Evolutionary conservation across 2,888 invertebrate genomes (phyloP), one percentile per base, ranked within the genome.

Genomic region (Cerastis leucographa): DNA sequence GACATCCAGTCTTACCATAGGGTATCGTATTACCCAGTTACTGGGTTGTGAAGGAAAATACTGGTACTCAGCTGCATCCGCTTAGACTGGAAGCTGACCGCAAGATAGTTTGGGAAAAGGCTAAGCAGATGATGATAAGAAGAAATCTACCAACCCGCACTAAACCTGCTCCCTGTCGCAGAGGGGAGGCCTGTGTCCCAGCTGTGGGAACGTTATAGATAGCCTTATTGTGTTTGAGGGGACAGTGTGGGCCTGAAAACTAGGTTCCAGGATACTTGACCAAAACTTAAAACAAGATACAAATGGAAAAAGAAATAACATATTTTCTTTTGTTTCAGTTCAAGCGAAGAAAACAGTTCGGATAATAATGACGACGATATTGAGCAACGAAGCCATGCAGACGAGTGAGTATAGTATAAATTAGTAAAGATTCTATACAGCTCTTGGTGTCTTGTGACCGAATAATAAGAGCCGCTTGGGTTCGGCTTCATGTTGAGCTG

Each of bases 251-350:
- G 54, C 51, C 51, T n/a, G n/a, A 54, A 11, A n/a, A 54, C 54
- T n/a, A n/a, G n/a, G 54, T n/a, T 4, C n/a, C 12, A n/a, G 54
- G 54, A n/a, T 54, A 22, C 51, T 54, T n/a, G 35, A 35, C 3
- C 35, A 35, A 35, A 54, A 11, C 1, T 11, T 4, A 54, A 5
- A 54, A 54, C 7, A 14, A 25, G 2, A n/a, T n/a, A n/a, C n/a
- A n/a, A n/a, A n/a, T n/a, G n/a, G n/a, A n/a, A n/a, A n/a, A 11
- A 29, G 29, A 17, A 29, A 59, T 29, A 17, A 29, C 29, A 59
- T 59, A 29, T 14, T 44, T 11, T 74, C 1, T n/a, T 44, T 25
- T 44, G n/a, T 74, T 75, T 19, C 51, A 75, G 74, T 64, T 76
- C 42, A 17, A 35, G 9, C 2, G 64, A 51, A 17, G 64, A 44